These are phyloP conservation scores for Phylloscopus trochiloides DNA, from an alignment of 2,113 vertebrate genomes.

Conservation along the genomic window DNA sequence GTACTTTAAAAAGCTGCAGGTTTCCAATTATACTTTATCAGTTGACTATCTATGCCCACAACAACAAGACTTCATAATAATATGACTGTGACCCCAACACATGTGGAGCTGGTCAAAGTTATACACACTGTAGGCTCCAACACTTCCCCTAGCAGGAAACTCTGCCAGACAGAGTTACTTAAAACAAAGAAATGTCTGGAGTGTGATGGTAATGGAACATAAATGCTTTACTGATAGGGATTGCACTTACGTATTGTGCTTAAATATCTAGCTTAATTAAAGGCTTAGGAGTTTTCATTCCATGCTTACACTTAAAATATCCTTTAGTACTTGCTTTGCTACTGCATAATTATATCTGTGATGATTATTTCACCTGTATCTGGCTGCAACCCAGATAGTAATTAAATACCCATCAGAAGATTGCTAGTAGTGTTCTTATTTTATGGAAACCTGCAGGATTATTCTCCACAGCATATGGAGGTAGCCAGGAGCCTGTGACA, in stretches of 20 bases:
- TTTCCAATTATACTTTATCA: constrained; percentile 48
- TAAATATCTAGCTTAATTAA: not conserved
- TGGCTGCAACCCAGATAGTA: not conserved
- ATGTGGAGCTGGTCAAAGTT: not conserved
- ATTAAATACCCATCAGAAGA: not conserved
- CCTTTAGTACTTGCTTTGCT: not conserved
- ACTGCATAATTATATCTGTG: not conserved
- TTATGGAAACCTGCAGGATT: not conserved
- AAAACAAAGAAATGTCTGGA: not conserved
- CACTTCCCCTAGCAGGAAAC: not conserved
- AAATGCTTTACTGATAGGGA: not conserved
- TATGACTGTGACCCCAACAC: not conserved
- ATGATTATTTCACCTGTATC: not conserved
- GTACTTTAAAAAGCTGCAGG: constrained; percentile 4
- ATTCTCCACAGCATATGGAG: not conserved
- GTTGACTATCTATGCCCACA: not conserved
- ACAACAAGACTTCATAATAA: not conserved
- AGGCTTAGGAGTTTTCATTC: not conserved
- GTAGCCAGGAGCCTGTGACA: not conserved
- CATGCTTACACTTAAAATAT: not conserved
- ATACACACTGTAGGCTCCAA: not conserved
- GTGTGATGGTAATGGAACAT: not conserved
- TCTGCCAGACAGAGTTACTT: not conserved
- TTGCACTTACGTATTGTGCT: not conserved
- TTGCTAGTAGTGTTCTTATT: not conserved